A percentile compares a stretch with the other conserved stretches of the same genome.
Evolutionary conservation across 2,888 invertebrate species (phyloP).

Genomic region (Drosophila mettleri): DNA sequence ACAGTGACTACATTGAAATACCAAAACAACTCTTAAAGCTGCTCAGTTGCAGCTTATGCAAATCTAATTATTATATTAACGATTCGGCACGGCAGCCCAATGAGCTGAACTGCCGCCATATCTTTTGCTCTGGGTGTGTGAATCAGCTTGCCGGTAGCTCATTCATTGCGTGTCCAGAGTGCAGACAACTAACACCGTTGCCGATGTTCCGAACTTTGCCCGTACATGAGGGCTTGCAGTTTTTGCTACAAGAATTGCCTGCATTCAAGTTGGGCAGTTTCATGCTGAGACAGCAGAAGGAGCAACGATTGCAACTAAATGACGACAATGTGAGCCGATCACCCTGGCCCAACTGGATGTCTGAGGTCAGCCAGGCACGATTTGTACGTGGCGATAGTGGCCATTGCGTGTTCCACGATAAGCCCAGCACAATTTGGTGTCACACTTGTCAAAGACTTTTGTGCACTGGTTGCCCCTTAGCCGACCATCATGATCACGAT

Average conservation of each 20-base stretch:
- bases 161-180: not conserved
- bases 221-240: not conserved
- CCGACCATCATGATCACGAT: not conserved
- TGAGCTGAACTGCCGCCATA: slow-evolving; percentile 11
- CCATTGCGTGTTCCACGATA: slow-evolving; percentile 89
- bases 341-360: slow-evolving; percentile 13
- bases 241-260: slow-evolving; percentile 7
- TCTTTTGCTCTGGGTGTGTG: slow-evolving; percentile 1
- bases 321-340: not conserved
- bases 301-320: not conserved
- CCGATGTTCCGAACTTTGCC: not conserved
- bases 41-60: slow-evolving; percentile 7
- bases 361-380: slow-evolving; percentile 1
- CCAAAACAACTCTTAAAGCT: not conserved
- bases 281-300: not conserved
- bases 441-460: slow-evolving; percentile 87
- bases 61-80: not conserved
- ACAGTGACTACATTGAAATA: not conserved
- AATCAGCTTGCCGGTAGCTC: not conserved
- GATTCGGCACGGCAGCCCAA: not conserved
- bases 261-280: slow-evolving; percentile 1
- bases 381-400: slow-evolving; percentile 36
- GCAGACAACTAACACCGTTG: not conserved
- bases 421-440: slow-evolving; percentile 89
- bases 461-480: not conserved